phyloP scores from a whole-genome alignment of 2,888 invertebrate species.

The Chrysolina americana region DNA sequence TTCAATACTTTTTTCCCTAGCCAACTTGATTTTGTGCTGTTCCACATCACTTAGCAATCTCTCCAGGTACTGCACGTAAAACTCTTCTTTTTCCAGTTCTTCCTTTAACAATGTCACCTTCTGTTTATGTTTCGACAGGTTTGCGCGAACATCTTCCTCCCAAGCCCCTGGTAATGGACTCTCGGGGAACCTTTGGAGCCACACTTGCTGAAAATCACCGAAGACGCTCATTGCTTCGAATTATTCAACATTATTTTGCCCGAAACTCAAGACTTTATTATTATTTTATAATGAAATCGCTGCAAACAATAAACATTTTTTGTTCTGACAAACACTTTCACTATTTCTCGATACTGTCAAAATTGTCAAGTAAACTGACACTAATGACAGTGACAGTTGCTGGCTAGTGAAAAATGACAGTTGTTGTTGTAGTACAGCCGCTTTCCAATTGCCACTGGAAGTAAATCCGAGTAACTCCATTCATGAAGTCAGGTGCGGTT shows the following conservation, averaged over 20 bases:
- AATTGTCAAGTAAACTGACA: constrained; percentile 17
- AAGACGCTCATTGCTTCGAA: constrained; percentile 82
- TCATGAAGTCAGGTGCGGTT: too few relatives aligned
- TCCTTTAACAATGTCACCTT: constrained; percentile 86
- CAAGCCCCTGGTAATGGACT: constrained; percentile 92
- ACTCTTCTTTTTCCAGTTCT: constrained; percentile 91
- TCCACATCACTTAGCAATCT: constrained; percentile 88
- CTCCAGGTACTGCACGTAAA: constrained; percentile 92
- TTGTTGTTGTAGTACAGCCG: too few relatives aligned
- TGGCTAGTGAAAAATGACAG: background rate
- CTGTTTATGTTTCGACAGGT: constrained; percentile 90
- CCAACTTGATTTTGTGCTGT: constrained; percentile 79
- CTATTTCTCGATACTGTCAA: background rate
- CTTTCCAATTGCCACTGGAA: too few relatives aligned
- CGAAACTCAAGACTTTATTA: constrained; percentile 32
- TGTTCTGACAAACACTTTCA: constrained; percentile 24
- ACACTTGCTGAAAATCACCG: constrained; percentile 92
- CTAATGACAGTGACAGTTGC: background rate
- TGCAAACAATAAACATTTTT: constrained; percentile 51
- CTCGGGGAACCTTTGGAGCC: constrained; percentile 92
- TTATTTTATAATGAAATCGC: constrained; percentile 38
- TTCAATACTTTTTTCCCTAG: constrained; percentile 59
- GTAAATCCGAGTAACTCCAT: too few relatives aligned
- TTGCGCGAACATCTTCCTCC: constrained; percentile 94
- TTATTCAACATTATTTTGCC: constrained; percentile 44